These are phyloP conservation scores for Drosophila nebulosa DNA, from an alignment of 1,140 invertebrate species.

Conservation along the genomic window DNA sequence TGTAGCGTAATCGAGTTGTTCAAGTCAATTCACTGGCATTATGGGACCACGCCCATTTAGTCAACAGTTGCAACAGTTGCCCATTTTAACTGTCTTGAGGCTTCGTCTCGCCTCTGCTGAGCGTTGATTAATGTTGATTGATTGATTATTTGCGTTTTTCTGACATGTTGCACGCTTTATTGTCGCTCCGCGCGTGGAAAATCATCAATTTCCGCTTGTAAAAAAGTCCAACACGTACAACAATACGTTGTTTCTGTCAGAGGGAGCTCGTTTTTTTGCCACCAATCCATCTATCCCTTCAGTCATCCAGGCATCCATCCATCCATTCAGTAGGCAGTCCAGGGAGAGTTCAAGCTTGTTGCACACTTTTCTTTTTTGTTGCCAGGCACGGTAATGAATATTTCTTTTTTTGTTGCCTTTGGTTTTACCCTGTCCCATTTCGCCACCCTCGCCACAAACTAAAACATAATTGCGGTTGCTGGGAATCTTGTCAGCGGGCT, in stretches of 20 bases:
- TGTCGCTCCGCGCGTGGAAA: constrained; percentile 68
- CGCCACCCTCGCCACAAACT: neutral
- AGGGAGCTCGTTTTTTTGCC: constrained; percentile 46
- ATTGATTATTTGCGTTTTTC: constrained; percentile 80
- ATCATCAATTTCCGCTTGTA: constrained; percentile 79
- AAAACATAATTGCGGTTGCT: constrained; percentile 61
- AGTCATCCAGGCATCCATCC: constrained; percentile 1
- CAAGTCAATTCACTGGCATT: constrained; percentile 27
- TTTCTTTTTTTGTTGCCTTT: constrained; percentile 31
- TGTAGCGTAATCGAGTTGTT: constrained; percentile 39
- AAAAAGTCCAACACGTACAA: constrained; percentile 69
- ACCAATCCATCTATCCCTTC: constrained; percentile 2
- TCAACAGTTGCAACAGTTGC: constrained; percentile 48
- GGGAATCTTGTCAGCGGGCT: constrained; percentile 60
- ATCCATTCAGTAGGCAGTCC: constrained; percentile 22
- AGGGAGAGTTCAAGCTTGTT: constrained; percentile 10
- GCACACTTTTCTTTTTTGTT: constrained; percentile 26
- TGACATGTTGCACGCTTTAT: constrained; percentile 75
- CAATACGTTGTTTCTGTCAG: constrained; percentile 43
- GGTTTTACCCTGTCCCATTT: constrained; percentile 33
- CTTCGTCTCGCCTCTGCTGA: constrained; percentile 8
- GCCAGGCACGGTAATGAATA: constrained; percentile 57
- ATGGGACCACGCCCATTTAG: neutral
- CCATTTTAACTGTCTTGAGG: constrained; percentile 17
- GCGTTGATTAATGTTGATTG: constrained; percentile 78